A percentile compares a stretch with the other conserved stretches of the same genome.
phyloP scores from a whole-genome alignment of 2,113 vertebrate genomes.

The Grantiella picta region DNA sequence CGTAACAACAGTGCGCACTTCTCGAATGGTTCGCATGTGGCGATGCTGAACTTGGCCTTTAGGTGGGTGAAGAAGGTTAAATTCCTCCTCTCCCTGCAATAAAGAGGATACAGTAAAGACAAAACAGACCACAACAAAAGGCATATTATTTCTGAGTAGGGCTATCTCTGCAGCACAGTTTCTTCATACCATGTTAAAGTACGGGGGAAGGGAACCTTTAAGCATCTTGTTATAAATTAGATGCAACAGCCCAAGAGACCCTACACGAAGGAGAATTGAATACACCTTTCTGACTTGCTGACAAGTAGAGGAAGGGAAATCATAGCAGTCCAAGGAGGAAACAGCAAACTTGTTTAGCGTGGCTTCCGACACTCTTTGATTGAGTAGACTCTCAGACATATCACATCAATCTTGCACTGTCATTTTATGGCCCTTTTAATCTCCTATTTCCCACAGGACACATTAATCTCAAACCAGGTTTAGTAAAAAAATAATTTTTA shows the following conservation, averaged over 20 bases:
- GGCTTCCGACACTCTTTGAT: background rate
- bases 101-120: background rate
- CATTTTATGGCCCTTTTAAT: background rate
- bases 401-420: too few species aligned
- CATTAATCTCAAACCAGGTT: background rate
- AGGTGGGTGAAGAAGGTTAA: constrained; percentile 72
- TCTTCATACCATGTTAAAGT: background rate
- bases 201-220: background rate
- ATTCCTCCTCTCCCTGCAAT: constrained; percentile 75
- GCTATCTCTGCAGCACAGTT: background rate
- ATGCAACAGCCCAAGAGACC: background rate
- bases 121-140: background rate
- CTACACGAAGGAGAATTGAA: background rate
- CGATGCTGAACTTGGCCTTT: constrained; percentile 76
- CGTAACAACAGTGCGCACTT: constrained; percentile 90
- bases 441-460: background rate
- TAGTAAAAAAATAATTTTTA: background rate
- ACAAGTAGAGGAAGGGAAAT: background rate
- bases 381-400: background rate
- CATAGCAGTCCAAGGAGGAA: background rate
- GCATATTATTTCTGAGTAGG: background rate
- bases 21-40: constrained; percentile 89
- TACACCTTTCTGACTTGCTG: background rate
- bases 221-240: background rate
- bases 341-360: background rate